phyloP scores from a whole-genome alignment of 2,888 invertebrate genomes.

The Heliconius charithonia region DNA sequence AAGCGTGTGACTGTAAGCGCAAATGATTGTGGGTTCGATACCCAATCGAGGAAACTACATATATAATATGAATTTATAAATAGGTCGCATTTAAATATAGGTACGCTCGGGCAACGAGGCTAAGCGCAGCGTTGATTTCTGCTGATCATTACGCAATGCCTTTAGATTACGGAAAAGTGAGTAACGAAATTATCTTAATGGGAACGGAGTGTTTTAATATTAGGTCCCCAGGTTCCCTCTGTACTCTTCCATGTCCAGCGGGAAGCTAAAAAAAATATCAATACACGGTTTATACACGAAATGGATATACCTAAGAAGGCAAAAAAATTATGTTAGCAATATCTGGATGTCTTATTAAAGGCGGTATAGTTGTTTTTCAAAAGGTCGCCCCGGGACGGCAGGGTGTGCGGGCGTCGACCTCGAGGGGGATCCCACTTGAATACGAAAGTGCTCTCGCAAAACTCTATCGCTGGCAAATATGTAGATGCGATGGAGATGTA shows the following conservation, averaged over 20 bases:
- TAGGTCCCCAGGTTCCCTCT: no score
- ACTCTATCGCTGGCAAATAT: conserved; percentile 53
- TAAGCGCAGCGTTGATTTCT: fast-evolving
- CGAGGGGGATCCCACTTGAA: conserved; percentile 55
- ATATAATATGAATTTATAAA: no score
- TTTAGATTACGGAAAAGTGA: no score
- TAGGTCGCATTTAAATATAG: no score
- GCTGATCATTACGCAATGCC: no score
- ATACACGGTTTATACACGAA: background rate
- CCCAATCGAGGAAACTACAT: no score
- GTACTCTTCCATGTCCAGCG: no score
- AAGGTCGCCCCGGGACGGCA: conserved; percentile 42
- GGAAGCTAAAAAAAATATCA: background rate
- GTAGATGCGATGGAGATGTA: conserved; percentile 51
- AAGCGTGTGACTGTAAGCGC: no score
- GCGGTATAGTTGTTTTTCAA: conserved; percentile 57
- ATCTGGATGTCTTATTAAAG: conserved; percentile 43
- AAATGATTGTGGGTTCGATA: no score
- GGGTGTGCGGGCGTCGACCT: conserved; percentile 55
- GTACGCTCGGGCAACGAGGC: no score
- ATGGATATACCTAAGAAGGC: background rate
- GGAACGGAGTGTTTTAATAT: no score
- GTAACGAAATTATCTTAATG: no score
- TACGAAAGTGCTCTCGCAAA: conserved; percentile 59
- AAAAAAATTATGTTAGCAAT: conserved; percentile 35